Evolutionary conservation across 2,888 invertebrate species (phyloP), one percentile per base, ranked within the genome.

Genomic region (Caenorhabditis sulstoni): DNA sequence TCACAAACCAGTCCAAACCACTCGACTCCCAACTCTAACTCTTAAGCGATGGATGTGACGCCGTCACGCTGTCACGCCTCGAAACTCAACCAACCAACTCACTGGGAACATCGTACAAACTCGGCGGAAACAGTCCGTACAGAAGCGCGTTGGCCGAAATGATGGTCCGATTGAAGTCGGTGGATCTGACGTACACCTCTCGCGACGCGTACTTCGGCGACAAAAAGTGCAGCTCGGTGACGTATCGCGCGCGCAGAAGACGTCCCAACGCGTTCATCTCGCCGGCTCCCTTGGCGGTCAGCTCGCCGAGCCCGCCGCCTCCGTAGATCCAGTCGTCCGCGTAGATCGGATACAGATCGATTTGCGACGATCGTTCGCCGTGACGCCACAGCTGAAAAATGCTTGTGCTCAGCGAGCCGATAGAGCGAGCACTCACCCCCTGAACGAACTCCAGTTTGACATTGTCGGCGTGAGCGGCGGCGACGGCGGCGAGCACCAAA

Each of bases 151-250:
- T 88, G 3, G 91, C 91, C 58, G 91, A 91, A 89, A 91, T 91
- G 8, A 96, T 91, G 0, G 96, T 95, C 20, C 96, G 93, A 91
- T 96, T 95, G 11, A 94, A 93, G 91, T 96, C 95, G 0, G 96
- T 95, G 45, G 95, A 94, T 66, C 92, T 92, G 1, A 94, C 91
- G 83, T 92, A 92, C 61, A 68, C 70, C 58, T 74, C 65, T 8
- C 41, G 65, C 9, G 65, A 59, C 3, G 50, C 53, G 16, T 74
- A 74, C 12, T 74, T 74, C 8, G 65, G 59, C 14, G 44, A 18
- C 47, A 74, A 39, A 14, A 74, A 66, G 44, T 74, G 49, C 14
- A 59, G 39, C 8, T 59, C 37, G 12, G 52, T 65, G 14, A 70
- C 58, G 53, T 77, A 77, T 65, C 62, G 39, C 11, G 59, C 14